Evolutionary conservation across 2,113 vertebrate species (phyloP).

Genomic region (Scortum barcoo): DNA sequence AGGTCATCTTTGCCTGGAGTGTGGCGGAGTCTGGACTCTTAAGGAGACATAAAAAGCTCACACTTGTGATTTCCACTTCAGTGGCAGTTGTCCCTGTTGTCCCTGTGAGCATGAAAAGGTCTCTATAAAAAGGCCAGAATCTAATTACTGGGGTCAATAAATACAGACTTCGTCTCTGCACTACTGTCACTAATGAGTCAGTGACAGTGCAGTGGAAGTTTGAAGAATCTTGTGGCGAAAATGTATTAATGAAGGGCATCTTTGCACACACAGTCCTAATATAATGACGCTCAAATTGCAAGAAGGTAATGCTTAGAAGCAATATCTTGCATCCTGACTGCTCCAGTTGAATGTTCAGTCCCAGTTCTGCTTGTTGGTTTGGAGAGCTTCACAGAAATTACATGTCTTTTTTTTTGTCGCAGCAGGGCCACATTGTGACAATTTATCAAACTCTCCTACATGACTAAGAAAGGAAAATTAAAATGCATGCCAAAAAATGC

Average conservation of each 20-base stretch:
- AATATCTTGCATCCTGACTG: background rate
- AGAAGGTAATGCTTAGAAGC: background rate
- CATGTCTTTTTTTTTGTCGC: background rate
- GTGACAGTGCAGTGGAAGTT: background rate
- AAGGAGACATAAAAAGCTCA: background rate
- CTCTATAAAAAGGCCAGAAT: constrained; percentile 4
- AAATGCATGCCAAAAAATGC: background rate
- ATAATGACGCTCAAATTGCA: background rate
- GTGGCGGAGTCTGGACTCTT: background rate
- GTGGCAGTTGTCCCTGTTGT: background rate
- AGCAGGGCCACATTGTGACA: background rate
- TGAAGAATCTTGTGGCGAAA: background rate
- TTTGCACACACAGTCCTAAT: background rate
- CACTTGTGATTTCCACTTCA: constrained; percentile 13
- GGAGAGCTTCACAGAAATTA: background rate
- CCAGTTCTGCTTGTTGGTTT: background rate
- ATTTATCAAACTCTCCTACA: background rate
- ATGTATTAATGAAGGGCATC: background rate
- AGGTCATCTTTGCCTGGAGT: constrained; percentile 47
- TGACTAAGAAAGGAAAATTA: background rate
- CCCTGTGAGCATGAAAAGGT: background rate
- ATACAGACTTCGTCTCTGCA: background rate
- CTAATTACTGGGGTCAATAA: background rate
- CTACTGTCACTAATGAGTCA: background rate
- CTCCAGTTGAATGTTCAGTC: background rate